Conservation (phyloP, 2,888 invertebrate genomes). For the Itoplectis maculator region DNA sequence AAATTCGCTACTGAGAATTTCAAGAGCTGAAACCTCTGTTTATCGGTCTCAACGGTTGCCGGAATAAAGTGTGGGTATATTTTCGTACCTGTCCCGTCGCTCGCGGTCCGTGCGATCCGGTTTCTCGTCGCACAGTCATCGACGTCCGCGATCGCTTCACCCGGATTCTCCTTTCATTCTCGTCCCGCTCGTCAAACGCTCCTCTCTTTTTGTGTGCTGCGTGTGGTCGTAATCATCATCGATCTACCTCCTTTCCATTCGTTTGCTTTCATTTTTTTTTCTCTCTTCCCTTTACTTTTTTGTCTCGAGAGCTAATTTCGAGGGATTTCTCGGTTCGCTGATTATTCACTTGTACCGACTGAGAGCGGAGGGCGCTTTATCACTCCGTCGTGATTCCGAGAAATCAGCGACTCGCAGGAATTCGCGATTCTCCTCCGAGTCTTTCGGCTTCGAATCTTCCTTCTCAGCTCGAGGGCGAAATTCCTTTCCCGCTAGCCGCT, state of each 20-base stretch:
- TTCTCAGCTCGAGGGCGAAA: conserved; percentile 2
- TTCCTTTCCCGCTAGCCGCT: conserved; percentile 50
- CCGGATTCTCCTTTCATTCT: conserved; percentile 33
- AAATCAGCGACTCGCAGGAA: conserved; percentile 59
- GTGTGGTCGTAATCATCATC: conserved; percentile 64
- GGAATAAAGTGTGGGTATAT: conserved; percentile 8
- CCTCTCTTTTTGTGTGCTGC: conserved; percentile 41
- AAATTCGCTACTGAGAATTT: neutral
- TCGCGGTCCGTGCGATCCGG: conserved; percentile 13
- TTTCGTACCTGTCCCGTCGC: conserved; percentile 22
- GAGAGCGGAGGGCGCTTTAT: conserved; percentile 49
- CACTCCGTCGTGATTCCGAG: conserved; percentile 61
- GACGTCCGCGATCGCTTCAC: conserved; percentile 38
- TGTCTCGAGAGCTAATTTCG: conserved; percentile 42
- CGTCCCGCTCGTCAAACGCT: conserved; percentile 4
- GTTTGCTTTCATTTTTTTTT: conserved; percentile 1
- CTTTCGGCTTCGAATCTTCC: conserved; percentile 1
- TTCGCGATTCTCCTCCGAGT: conserved; percentile 30
- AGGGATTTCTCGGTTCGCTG: conserved; percentile 34
- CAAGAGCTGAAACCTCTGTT: conserved; percentile 1
- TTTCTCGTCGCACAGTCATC: conserved; percentile 50
- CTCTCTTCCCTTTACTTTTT: neutral
- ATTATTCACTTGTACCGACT: conserved; percentile 8
- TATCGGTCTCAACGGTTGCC: neutral
- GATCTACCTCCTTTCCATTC: conserved; percentile 39